phyloP scores from a whole-genome alignment of 53 echinoderm and acorn worm species.

The Astropecten irregularis region DNA sequence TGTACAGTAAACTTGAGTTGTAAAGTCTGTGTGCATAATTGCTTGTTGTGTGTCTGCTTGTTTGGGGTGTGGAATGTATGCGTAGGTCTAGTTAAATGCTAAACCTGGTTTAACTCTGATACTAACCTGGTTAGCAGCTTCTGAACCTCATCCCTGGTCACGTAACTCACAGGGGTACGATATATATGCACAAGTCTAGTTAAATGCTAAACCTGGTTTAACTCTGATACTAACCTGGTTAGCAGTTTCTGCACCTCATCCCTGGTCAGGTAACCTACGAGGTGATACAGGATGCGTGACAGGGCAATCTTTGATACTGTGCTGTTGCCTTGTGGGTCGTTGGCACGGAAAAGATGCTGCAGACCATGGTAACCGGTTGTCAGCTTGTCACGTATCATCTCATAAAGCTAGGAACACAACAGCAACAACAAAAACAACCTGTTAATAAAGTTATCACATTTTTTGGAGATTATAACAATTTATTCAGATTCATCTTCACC shows the following conservation, averaged over 20 bases:
- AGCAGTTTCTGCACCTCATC: constrained; percentile 77
- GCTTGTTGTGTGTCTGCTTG: too few relatives aligned
- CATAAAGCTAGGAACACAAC: constrained; percentile 66
- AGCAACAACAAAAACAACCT: too few relatives aligned
- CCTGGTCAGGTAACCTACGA: constrained; percentile 78
- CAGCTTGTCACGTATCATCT: constrained; percentile 71
- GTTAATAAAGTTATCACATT: too few relatives aligned
- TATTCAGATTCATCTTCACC: too few relatives aligned
- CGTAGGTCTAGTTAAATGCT: too few relatives aligned
- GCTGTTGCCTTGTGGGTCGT: constrained; percentile 89
- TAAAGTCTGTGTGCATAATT: too few relatives aligned
- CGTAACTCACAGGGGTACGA: background rate
- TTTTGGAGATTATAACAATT: too few relatives aligned
- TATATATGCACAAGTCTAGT: too few relatives aligned
- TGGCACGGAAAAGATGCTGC: constrained; percentile 78
- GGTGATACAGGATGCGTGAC: constrained; percentile 83
- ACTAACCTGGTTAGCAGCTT: background rate
- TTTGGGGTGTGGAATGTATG: background rate
- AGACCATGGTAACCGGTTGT: constrained; percentile 80
- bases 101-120: too few relatives aligned
- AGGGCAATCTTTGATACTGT: constrained; percentile 78
- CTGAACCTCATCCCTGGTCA: background rate
- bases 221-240: constrained; percentile 72
- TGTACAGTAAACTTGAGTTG: too few relatives aligned
- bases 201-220: too few relatives aligned